Base-by-base conservation (phyloP, 2,888 invertebrate species). In the Nomada fabriciana region DNA sequence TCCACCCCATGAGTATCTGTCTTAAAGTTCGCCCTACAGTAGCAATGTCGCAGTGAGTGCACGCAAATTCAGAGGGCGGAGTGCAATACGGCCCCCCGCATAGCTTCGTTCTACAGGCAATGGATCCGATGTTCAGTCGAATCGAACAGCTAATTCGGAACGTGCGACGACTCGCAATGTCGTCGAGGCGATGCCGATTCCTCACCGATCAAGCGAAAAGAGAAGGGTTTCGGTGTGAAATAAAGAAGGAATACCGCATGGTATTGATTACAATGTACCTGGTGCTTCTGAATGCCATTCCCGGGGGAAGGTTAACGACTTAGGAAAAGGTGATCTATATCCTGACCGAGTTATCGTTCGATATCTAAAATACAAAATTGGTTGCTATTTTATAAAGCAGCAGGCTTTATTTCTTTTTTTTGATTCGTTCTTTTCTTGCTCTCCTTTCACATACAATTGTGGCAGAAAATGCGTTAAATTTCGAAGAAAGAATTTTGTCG, bases 61-160 rank as follows among this genome's bases (percentile, higher is more conserved):
- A 63, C 47, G 67, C 63, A 68, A 71, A 77, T 47, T 72, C 65
- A 36, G 47, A 59, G 70, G 63, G 47, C 29, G 72, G 47, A 10
- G 78, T 70, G 67, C 67, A 80, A 80, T 84, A 71, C 47, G 72
- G 57, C 83, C 89, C 23, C 81, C 50, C 88, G 80, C 83, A 83
- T 87, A 69, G 80, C 87, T 83, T 86, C 84, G 82, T 84, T 82
- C 87, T 82, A 82, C 83, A 90, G 88, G 88, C 90, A 87, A 90
- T 91, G 90, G 91, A 91, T 91, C 88, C 90, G 85, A 91, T 91
- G 91, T 90, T 92, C 92, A 92, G 89, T 86, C 90, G 87, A 91
- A 90, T 88, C 86, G 92, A 93, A 93, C 92, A 90, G 91, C 92
- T 93, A 93, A 93, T 93, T 93, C 90, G 90, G 91, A 90, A 93